These are phyloP conservation scores for Drosophila oshimai DNA, from an alignment of 1,140 invertebrate genomes.

Conservation along the genomic window DNA sequence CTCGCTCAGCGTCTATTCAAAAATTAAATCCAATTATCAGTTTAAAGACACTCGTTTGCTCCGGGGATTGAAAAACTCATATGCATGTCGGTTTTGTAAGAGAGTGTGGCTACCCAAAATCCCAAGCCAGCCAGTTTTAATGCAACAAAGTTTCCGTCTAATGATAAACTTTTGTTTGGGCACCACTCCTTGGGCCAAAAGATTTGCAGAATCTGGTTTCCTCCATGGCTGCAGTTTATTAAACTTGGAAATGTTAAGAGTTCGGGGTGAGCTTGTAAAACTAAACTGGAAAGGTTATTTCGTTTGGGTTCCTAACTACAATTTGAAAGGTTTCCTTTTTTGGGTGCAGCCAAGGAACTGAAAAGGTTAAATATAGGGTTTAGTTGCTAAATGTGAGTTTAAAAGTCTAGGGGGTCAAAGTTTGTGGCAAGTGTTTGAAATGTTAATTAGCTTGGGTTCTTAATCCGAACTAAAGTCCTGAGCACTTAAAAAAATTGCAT, in stretches of 20 bases:
- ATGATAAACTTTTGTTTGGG: slow-evolving; percentile 78
- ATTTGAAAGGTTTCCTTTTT: slow-evolving; percentile 21
- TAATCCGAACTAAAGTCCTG: background rate
- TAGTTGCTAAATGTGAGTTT: slow-evolving; percentile 15
- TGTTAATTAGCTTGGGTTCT: slow-evolving; percentile 24
- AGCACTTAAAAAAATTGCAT: background rate
- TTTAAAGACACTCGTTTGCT: slow-evolving; percentile 71
- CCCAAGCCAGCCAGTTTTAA: slow-evolving; percentile 53
- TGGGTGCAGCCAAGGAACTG: slow-evolving; percentile 8
- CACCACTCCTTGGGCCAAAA: slow-evolving; percentile 19
- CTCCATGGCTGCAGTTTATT: slow-evolving; percentile 28
- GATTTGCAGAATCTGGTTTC: slow-evolving; percentile 22
- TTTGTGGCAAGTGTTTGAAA: slow-evolving; percentile 2
- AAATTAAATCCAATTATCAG: slow-evolving; percentile 82
- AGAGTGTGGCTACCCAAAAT: background rate
- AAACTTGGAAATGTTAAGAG: slow-evolving; percentile 10
- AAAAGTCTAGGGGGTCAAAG: background rate
- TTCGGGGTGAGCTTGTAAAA: slow-evolving; percentile 1
- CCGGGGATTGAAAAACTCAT: slow-evolving; percentile 32
- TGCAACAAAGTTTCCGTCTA: slow-evolving; percentile 78
- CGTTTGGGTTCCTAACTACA: background rate
- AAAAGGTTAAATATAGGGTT: slow-evolving; percentile 24
- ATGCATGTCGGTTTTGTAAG: slow-evolving; percentile 3
- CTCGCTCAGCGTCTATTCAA: slow-evolving; percentile 52
- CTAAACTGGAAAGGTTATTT: slow-evolving; percentile 34